Conservation (phyloP, 2,888 invertebrate species). For the Agrotis clavis region DNA sequence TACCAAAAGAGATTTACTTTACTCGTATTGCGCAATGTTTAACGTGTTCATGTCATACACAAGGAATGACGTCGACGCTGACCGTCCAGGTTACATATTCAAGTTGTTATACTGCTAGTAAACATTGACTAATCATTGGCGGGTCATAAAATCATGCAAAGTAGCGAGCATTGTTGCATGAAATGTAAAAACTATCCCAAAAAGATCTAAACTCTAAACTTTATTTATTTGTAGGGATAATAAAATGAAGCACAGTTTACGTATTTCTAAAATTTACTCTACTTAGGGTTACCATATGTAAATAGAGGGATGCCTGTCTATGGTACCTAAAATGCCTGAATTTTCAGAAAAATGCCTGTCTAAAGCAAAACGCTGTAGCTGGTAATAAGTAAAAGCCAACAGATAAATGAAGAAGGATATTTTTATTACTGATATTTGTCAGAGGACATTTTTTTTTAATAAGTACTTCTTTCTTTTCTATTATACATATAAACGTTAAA, state of each 20-base stretch:
- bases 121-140: conserved; percentile 30
- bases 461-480: too few species aligned
- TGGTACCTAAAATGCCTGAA: too few species aligned
- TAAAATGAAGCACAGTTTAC: background rate
- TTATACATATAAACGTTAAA: too few species aligned
- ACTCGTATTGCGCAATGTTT: conserved; percentile 18
- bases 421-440: too few species aligned
- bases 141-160: conserved; percentile 27
- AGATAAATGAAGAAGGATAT: too few species aligned
- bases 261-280: background rate
- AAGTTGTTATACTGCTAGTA: conserved; percentile 20
- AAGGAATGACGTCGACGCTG: conserved; percentile 39
- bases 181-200: background rate
- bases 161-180: conserved; percentile 12
- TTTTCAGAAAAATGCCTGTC: too few species aligned
- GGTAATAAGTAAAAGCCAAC: too few species aligned
- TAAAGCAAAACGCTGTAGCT: too few species aligned
- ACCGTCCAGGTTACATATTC: conserved; percentile 19
- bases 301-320: background rate
- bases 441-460: too few species aligned
- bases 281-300: too few species aligned
- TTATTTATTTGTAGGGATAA: background rate
- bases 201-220: too few species aligned
- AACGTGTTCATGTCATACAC: conserved; percentile 37
- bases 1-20: conserved; percentile 16